Evolutionary conservation across 2,113 vertebrate genomes (phyloP), one percentile per base, ranked within the genome.

Genomic region (Rhinichthys klamathensis): DNA sequence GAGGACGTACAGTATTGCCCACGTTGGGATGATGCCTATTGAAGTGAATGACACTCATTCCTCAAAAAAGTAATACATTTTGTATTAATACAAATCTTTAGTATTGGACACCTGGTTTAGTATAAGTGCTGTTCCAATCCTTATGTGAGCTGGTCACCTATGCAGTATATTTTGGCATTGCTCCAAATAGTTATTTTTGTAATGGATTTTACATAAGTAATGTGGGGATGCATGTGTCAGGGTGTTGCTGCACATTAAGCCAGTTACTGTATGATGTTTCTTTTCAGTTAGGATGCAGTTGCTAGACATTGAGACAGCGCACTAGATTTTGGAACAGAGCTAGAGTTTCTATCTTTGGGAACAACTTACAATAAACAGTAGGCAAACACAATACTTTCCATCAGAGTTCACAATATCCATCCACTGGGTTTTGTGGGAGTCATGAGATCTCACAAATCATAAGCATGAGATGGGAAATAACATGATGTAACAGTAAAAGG

Each of bases 371-470:
- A 49, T 49, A 74, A 74, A 74, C 72, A 46, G 41, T 25, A 25
- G n/a, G 38, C 23, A 58, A 35, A 38, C 51, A 79, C 77, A 80
- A 63, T 44, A 16, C n/a, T 63, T 27, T 63, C 25, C 2, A 41
- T 44, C 35, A 8, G 5, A 58, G 54, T 46, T 63, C 38, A 80
- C 38, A 46, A 65, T 46, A 80, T 63, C n/a, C 78, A 65, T 38
- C 58, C 38, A 80, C 30, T 46, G 58, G 25, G 38, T 46, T 80
- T 80, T 27, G n/a, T 44, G n/a, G 35, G 58, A 63, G 58, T 80
- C 58, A 63, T 80, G 58, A 18, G n/a, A 46, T 80, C n/a, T 25
- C 77, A 63, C 56, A 60, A 80, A 44, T 60, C 21, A 25, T 41
- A n/a, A 38, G 51, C 51, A 58, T 35, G 51, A 65, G 13, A 78